Conservation (phyloP, 2,113 vertebrate species). For the Dipodomys stephensi region DNA sequence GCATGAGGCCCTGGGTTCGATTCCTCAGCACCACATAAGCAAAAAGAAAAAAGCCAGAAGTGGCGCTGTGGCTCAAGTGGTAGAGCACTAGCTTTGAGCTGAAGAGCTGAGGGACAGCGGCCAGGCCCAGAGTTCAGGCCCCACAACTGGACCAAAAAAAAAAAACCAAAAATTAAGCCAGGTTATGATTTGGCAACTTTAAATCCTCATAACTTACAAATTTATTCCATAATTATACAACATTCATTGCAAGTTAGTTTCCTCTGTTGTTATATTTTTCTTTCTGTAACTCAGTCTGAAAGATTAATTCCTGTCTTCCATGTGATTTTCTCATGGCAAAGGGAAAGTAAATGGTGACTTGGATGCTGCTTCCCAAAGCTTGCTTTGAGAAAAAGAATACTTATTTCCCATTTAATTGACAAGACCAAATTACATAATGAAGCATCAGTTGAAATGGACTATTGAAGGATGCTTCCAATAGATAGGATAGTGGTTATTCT, state of each 20-base stretch:
- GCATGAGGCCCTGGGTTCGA: too few relatives aligned
- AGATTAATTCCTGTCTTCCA: not conserved
- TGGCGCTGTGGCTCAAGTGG: too few relatives aligned
- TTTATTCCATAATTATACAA: slow-evolving; percentile 18
- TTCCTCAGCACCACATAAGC: too few relatives aligned
- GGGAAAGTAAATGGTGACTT: not conserved
- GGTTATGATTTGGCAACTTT: not conserved
- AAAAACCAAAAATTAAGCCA: not conserved
- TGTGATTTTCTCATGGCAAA: not conserved
- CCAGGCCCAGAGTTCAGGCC: too few relatives aligned
- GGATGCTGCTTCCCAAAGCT: not conserved
- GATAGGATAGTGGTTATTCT: not conserved
- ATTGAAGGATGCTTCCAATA: not conserved
- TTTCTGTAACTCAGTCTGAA: slow-evolving; percentile 9
- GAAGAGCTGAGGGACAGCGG: too few relatives aligned
- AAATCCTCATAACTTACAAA: not conserved
- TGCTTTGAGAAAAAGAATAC: not conserved
- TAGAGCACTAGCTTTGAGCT: too few relatives aligned
- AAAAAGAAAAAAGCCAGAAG: too few relatives aligned
- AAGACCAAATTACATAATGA: not conserved
- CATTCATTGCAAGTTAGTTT: not conserved
- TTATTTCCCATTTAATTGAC: not conserved
- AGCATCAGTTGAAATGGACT: not conserved
- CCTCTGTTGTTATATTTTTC: not conserved
- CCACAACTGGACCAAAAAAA: too few relatives aligned